Conservation (phyloP, 2,797 vertebrate species). For the Gila robusta region DNA sequence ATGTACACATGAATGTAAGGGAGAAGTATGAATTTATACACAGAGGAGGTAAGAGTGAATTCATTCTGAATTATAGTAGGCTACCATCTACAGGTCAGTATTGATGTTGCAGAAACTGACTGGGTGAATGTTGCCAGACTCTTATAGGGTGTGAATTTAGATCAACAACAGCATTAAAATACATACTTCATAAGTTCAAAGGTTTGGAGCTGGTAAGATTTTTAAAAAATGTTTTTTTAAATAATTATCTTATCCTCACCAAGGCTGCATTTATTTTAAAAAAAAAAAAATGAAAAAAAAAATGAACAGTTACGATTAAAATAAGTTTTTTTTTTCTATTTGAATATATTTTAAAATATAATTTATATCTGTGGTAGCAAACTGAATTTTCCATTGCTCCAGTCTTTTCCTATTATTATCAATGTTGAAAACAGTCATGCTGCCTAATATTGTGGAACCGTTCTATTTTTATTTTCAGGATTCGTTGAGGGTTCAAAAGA, state of each 20-base stretch:
- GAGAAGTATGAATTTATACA: background rate
- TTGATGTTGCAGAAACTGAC: background rate
- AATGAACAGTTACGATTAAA: background rate
- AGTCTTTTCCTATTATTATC: background rate
- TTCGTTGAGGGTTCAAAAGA: too few relatives aligned
- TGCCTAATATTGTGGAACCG: background rate
- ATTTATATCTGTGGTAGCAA: background rate
- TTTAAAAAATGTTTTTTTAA: background rate
- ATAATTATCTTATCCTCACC: background rate
- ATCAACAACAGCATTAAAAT: background rate
- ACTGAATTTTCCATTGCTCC: background rate
- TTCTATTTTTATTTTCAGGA: background rate
- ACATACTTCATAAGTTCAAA: background rate
- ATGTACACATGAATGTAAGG: background rate
- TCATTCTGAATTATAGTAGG: background rate
- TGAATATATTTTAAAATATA: background rate
- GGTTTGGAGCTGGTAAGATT: background rate
- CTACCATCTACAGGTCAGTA: background rate
- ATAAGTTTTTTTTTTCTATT: too few relatives aligned
- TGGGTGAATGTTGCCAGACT: background rate
- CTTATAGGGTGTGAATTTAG: background rate
- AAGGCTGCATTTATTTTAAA: background rate
- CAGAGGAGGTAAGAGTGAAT: background rate
- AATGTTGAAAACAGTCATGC: background rate
- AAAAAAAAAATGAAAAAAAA: background rate